A percentile compares a stretch with the other conserved stretches of the same genome.
Evolutionary conservation across 2,888 invertebrate species (phyloP).

Genomic region (Pheosia gnoma): DNA sequence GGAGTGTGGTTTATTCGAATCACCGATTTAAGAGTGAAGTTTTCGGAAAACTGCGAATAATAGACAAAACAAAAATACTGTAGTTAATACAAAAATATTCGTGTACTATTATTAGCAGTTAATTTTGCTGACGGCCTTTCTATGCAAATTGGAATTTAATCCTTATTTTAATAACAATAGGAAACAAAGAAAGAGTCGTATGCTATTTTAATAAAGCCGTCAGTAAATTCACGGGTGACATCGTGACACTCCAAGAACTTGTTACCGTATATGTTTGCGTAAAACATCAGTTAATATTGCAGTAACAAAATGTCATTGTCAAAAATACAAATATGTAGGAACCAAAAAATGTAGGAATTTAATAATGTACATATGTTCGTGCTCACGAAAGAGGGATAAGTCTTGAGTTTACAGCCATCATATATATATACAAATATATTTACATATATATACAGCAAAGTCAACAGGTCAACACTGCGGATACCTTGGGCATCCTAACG

Average conservation of each 20-base stretch:
- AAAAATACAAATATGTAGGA: constrained; percentile 15
- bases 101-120: constrained; percentile 33
- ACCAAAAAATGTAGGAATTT: constrained; percentile 51
- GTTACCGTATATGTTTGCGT: constrained; percentile 24
- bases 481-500: constrained; percentile 82
- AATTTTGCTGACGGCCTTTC: constrained; percentile 28
- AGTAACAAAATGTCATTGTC: constrained; percentile 32
- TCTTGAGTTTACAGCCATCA: constrained; percentile 77
- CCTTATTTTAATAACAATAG: neutral
- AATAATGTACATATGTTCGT: constrained; percentile 49
- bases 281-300: constrained; percentile 34
- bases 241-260: constrained; percentile 37
- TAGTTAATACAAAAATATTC: constrained; percentile 2
- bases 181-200: constrained; percentile 9
- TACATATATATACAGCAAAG: constrained; percentile 60
- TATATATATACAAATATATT: constrained; percentile 45
- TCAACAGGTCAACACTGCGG: constrained; percentile 78
- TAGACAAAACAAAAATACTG: constrained; percentile 7
- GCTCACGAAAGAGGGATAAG: constrained; percentile 76
- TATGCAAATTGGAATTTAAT: constrained; percentile 2
- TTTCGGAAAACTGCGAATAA: constrained; percentile 34
- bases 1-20: constrained; percentile 14
- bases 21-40: constrained; percentile 21
- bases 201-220: constrained; percentile 18
- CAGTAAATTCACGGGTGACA: constrained; percentile 43